phyloP scores from a whole-genome alignment of 1,140 invertebrate genomes.

The Parasteatoda tepidariorum region DNA sequence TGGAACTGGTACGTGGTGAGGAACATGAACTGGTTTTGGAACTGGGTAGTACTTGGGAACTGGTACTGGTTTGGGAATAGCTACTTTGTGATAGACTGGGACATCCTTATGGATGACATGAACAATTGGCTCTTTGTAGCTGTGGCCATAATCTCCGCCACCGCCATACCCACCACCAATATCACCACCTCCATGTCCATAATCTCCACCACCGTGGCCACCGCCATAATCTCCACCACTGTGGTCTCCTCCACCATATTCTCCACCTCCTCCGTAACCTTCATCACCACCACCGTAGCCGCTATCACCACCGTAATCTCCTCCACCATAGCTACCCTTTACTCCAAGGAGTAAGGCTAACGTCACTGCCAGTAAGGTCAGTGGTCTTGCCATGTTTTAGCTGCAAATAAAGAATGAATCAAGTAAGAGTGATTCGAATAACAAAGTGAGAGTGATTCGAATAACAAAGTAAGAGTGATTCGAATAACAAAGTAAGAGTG shows the following conservation, averaged over 20 bases:
- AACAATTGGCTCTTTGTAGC: slow-evolving; percentile 63
- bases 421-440: too few relatives aligned
- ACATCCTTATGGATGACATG: slow-evolving; percentile 64
- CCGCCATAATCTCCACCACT: slow-evolving; percentile 39
- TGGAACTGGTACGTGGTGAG: slow-evolving; percentile 65
- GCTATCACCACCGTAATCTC: neutral
- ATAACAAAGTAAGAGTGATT: too few relatives aligned
- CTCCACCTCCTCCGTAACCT: neutral
- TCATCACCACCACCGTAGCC: slow-evolving; percentile 12
- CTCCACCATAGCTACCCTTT: slow-evolving; percentile 12
- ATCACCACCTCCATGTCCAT: neutral
- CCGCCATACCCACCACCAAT: slow-evolving; percentile 10
- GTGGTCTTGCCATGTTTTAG: slow-evolving; percentile 54
- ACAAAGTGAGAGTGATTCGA: too few relatives aligned
- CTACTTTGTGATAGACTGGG: slow-evolving; percentile 64
- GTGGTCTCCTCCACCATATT: slow-evolving; percentile 30
- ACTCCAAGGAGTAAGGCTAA: slow-evolving; percentile 41
- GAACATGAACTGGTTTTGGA: slow-evolving; percentile 64
- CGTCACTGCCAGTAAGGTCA: slow-evolving; percentile 47
- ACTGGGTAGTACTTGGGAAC: slow-evolving; percentile 64
- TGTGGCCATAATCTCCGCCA: slow-evolving; percentile 2
- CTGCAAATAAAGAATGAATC: neutral
- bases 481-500: too few relatives aligned
- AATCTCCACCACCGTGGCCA: slow-evolving; percentile 14
- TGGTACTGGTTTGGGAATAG: slow-evolving; percentile 64